Percentiles rank a stretch among this genome's conserved stretches.
phyloP scores from a whole-genome alignment of 2,113 vertebrate genomes.

The Promerops cafer region DNA sequence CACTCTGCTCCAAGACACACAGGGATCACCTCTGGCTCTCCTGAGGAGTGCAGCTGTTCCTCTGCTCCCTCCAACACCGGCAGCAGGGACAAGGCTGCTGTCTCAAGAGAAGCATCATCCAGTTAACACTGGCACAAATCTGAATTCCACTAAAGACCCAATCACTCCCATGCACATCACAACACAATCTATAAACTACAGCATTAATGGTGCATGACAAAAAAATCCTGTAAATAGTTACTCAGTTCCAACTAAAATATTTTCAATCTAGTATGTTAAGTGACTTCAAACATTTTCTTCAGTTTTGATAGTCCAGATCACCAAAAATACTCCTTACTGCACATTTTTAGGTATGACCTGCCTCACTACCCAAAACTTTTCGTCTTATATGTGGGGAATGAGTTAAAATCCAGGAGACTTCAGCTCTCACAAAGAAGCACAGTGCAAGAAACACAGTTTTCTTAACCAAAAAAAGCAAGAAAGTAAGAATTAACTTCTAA shows the following conservation, averaged over 20 bases:
- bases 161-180: background rate
- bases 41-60: rapidly evolving
- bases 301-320: background rate
- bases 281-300: background rate
- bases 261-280: background rate
- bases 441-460: background rate
- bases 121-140: background rate
- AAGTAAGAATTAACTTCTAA: background rate
- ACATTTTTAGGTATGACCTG: background rate
- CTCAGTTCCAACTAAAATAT: background rate
- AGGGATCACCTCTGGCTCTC: background rate
- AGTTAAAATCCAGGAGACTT: background rate
- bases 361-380: background rate
- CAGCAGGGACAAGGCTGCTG: background rate
- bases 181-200: background rate
- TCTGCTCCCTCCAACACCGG: rapidly evolving
- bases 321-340: background rate
- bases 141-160: background rate
- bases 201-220: background rate
- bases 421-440: background rate
- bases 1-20: background rate
- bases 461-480: background rate
- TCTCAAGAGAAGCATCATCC: rapidly evolving
- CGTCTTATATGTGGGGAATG: background rate
- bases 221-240: background rate